Conservation (phyloP, 2,888 invertebrate genomes). For the Chloromyia formosa region DNA sequence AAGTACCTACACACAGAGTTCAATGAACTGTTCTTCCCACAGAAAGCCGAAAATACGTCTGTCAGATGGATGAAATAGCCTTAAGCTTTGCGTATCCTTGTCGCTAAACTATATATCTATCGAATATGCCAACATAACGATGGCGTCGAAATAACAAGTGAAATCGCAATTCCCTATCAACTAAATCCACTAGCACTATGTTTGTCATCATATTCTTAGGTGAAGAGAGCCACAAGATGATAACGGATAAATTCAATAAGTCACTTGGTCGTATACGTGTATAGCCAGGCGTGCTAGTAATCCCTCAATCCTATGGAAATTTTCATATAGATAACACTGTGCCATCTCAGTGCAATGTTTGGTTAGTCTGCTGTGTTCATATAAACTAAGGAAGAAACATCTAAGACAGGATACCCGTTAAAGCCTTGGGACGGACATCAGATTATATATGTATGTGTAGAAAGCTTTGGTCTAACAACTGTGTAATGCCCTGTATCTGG, state of each 20-base stretch:
- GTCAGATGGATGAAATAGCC: no score
- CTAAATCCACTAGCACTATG: background rate
- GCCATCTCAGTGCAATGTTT: background rate
- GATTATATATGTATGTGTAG: no score
- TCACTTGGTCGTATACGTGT: background rate
- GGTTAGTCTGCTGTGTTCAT: background rate
- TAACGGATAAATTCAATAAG: slow-evolving; percentile 23
- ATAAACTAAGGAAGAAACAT: background rate
- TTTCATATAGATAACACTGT: slow-evolving; percentile 14
- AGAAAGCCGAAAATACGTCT: no score
- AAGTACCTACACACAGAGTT: no score
- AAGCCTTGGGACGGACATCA: background rate
- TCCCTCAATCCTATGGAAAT: slow-evolving; percentile 14
- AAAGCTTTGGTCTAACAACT: slow-evolving; percentile 1
- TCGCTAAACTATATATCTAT: no score
- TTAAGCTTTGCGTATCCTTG: no score
- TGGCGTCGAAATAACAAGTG: no score
- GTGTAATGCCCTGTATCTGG: background rate
- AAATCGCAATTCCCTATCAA: background rate
- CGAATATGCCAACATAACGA: no score
- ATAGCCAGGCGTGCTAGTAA: background rate
- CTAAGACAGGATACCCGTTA: background rate
- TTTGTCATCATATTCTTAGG: background rate
- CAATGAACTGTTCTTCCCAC: no score
- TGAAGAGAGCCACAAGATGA: slow-evolving; percentile 8